phyloP scores from a whole-genome alignment of 2,797 vertebrate species.

The Chromis chromis region DNA sequence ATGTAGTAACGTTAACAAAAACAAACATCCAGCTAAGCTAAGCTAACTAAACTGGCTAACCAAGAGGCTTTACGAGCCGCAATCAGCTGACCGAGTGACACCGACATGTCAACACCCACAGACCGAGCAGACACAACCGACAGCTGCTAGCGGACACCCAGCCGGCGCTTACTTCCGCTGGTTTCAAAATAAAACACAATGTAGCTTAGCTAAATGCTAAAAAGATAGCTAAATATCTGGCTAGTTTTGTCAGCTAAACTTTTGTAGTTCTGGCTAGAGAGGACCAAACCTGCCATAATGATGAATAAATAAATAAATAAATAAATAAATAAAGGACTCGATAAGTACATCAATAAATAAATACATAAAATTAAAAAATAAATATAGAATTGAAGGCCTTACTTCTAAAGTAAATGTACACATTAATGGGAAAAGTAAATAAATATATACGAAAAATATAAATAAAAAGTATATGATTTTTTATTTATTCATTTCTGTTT shows the following conservation, averaged over 20 bases:
- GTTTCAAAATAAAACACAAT: constrained; percentile 56
- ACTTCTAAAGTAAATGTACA: too few relatives aligned
- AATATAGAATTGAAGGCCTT: too few relatives aligned
- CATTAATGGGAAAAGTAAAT: too few relatives aligned
- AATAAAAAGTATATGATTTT: too few relatives aligned
- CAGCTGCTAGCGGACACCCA: neutral
- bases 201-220: neutral
- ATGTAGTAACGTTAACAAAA: constrained; percentile 53
- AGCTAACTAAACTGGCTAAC: constrained; percentile 67
- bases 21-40: constrained; percentile 73
- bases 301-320: too few relatives aligned
- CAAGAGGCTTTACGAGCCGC: constrained; percentile 63
- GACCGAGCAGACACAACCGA: neutral
- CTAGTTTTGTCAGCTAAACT: rapidly evolving
- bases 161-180: neutral
- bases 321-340: too few relatives aligned
- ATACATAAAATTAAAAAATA: too few relatives aligned
- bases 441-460: too few relatives aligned
- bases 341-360: too few relatives aligned
- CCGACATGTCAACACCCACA: constrained; percentile 71
- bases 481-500: too few relatives aligned
- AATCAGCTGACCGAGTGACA: constrained; percentile 82
- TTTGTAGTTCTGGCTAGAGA: too few relatives aligned
- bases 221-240: neutral
- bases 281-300: too few relatives aligned